phyloP scores from a whole-genome alignment of 2,888 invertebrate genomes.

The Scaeva pyrastri region DNA sequence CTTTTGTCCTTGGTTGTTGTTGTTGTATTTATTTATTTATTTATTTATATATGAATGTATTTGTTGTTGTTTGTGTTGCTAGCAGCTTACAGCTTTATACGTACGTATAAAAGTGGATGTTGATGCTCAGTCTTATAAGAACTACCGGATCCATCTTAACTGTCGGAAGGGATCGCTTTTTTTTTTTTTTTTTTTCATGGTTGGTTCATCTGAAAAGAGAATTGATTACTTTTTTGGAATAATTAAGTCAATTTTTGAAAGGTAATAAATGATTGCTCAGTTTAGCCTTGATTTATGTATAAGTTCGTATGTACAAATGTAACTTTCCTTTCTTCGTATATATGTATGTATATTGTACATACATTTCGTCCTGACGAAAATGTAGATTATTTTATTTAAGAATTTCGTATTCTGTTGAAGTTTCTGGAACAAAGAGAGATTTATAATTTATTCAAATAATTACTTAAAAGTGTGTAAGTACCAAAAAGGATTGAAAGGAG shows the following conservation, averaged over 20 bases:
- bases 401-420: too few species aligned
- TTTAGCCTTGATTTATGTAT: slow-evolving; percentile 6
- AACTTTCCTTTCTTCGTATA: too few species aligned
- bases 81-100: slow-evolving; percentile 24
- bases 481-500: too few species aligned
- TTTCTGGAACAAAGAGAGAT: too few species aligned
- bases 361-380: too few species aligned
- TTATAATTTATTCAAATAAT: too few species aligned
- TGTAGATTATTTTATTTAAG: too few species aligned
- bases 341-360: too few species aligned
- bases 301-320: neutral
- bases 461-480: too few species aligned
- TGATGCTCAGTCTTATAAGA: slow-evolving; percentile 31
- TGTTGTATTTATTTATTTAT: neutral
- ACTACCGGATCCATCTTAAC: slow-evolving; percentile 28
- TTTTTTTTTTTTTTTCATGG: neutral
- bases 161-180: slow-evolving; percentile 12
- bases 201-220: slow-evolving; percentile 5
- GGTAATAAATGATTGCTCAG: slow-evolving; percentile 45
- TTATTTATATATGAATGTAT: neutral
- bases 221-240: slow-evolving; percentile 48
- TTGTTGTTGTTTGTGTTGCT: slow-evolving; percentile 2
- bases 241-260: slow-evolving; percentile 44
- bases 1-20: slow-evolving; percentile 63
- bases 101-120: slow-evolving; percentile 44